Conservation (phyloP, 2,797 vertebrate species). For the Sebastes steindachneri region DNA sequence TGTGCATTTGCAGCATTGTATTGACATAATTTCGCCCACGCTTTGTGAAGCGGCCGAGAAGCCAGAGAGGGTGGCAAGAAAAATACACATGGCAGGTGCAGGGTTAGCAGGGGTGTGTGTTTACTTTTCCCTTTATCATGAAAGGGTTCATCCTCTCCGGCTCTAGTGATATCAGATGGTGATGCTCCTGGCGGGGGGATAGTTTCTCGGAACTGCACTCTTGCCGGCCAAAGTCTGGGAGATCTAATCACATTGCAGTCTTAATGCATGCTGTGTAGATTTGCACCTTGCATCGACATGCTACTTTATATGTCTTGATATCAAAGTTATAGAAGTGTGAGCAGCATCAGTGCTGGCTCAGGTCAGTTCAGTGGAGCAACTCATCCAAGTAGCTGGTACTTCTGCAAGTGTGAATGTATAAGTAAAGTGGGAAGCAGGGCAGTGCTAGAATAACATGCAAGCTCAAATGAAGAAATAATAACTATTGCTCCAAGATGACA, state of each 20-base stretch:
- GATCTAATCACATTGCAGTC: not conserved
- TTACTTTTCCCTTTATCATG: not conserved
- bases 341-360: not conserved
- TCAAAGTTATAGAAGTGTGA: not conserved
- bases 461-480: not conserved
- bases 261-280: not conserved
- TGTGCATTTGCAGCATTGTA: not conserved
- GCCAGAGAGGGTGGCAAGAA: not conserved
- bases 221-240: not conserved
- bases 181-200: not conserved
- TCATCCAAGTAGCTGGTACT: not conserved
- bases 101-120: not conserved
- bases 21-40: not conserved
- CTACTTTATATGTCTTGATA: not conserved
- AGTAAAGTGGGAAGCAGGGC: not conserved
- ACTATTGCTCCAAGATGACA: not conserved
- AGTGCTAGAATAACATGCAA: not conserved
- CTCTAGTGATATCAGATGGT: not conserved
- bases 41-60: not conserved
- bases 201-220: constrained; percentile 11
- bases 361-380: not conserved
- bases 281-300: not conserved
- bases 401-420: not conserved
- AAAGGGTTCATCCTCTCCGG: not conserved
- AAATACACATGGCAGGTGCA: not conserved